phyloP scores from a whole-genome alignment of 2,888 invertebrate genomes.

The Myopa testacea region DNA sequence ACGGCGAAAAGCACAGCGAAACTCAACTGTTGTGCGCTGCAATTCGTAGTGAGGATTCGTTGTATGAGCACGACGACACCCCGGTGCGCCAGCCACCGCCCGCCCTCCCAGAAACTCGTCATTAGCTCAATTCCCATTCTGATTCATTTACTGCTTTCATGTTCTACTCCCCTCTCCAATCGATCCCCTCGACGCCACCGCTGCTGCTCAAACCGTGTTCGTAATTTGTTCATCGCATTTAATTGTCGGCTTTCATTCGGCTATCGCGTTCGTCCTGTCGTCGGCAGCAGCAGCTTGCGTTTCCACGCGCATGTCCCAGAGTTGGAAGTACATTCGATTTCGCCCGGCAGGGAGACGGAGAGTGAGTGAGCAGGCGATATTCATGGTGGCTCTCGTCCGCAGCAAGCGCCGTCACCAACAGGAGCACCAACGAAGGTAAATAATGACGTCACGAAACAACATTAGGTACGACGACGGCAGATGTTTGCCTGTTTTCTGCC shows the following conservation, averaged over 20 bases:
- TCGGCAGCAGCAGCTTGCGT: conserved; percentile 22
- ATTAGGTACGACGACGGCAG: conserved; percentile 27
- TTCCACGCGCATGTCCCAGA: conserved; percentile 29
- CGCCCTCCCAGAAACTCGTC: conserved; percentile 7
- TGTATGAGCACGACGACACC: background rate
- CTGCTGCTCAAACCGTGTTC: background rate
- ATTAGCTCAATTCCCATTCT: conserved; percentile 32
- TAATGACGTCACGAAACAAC: conserved; percentile 32
- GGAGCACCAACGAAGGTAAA: background rate
- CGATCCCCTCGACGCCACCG: background rate
- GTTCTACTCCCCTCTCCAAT: background rate
- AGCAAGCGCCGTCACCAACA: background rate
- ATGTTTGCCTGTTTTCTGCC: conserved; percentile 27
- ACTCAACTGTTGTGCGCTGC: background rate
- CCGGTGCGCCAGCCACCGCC: background rate
- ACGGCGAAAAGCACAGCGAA: background rate
- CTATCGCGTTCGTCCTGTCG: background rate
- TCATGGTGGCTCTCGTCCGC: conserved; percentile 17
- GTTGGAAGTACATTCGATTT: background rate
- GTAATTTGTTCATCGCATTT: conserved; percentile 32
- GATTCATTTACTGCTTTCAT: conserved; percentile 18
- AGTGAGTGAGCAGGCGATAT: background rate
- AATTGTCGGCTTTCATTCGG: conserved; percentile 36
- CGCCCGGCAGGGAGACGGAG: background rate
- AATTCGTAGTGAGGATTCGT: background rate